Conservation (phyloP, 2,113 vertebrate genomes). For the Stercorarius parasiticus region DNA sequence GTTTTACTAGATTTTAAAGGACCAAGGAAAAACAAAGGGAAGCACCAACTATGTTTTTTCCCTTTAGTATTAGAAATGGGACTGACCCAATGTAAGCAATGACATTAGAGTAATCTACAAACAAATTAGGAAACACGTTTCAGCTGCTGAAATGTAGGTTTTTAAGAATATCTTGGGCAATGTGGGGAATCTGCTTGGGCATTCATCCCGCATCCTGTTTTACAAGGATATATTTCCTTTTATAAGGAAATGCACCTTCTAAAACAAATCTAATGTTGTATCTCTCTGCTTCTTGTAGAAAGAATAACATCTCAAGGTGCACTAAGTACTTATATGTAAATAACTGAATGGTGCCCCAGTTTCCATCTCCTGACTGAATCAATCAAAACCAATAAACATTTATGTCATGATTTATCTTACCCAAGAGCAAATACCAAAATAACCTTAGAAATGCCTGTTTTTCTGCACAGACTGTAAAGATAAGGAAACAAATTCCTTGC, state of each 20-base stretch:
- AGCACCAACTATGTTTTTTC: neutral
- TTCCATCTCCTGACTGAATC: neutral
- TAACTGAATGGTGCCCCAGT: neutral
- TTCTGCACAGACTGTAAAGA: neutral
- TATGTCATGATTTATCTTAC: neutral
- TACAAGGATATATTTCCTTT: neutral
- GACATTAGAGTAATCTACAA: neutral
- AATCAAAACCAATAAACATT: neutral
- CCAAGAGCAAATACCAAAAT: neutral
- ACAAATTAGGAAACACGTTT: neutral
- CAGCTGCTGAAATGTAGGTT: neutral
- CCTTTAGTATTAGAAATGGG: neutral
- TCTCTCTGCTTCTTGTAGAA: neutral
- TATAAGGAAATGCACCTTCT: neutral
- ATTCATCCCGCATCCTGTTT: neutral
- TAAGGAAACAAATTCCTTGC: neutral
- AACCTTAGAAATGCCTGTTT: neutral
- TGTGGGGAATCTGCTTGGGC: neutral
- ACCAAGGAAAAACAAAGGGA: neutral
- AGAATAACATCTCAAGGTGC: neutral
- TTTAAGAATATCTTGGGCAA: neutral
- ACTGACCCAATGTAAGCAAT: neutral
- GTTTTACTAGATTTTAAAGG: neutral
- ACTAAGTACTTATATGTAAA: neutral
- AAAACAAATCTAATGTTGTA: neutral